Base-by-base conservation (phyloP, 2,113 vertebrate species). In the Eptesicus fuscus region DNA sequence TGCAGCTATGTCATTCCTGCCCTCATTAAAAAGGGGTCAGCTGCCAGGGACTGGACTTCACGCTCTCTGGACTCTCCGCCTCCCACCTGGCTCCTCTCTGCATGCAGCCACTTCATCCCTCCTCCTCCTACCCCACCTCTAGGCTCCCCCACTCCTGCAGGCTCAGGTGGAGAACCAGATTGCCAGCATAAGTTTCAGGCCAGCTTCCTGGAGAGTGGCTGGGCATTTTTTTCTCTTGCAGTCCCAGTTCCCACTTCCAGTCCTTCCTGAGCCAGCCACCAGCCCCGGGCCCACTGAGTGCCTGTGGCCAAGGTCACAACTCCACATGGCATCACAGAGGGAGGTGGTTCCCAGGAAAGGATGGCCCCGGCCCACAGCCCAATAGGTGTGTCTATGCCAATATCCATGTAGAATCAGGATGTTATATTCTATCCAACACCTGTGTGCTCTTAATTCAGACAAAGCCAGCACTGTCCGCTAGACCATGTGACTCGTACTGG, bases 91-190 rank as follows among this genome's bases (percentile, higher is more conserved):
- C 63, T 47, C 22, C 32, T n/a, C 25, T 47, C 16, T 70, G 61
- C 3, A 0, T 0, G 0, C 30, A 28, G 9, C 11, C n/a, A 0
- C 83, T 83, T 76, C n/a, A 2, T 13, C 14, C 28, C 14, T 79
- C 37, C 11, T 44, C 69, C 2, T 13, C 20, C 3, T 0, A 4
- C 9, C 79, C 9, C 25, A 7, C 25, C 3, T 8, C 9, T 22
- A 42, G 14, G 13, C 2, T 28, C 32, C 8, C 23, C 20, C 16
- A 4, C 13, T 13, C 6, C 22, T 7, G 2, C 0, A 4, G 20
- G 79, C 78, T 65, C 4, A 0, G 35, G 35, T 49, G 5, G 74
- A 20, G 30, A 61, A 17, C 28, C n/a, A 13, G 40, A 9, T 3
- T 40, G 13, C 67, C 35, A 12, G 0, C 9, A 1, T 30, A 14